phyloP scores from a whole-genome alignment of 1,140 invertebrate genomes.

The Cydia strobilella region DNA sequence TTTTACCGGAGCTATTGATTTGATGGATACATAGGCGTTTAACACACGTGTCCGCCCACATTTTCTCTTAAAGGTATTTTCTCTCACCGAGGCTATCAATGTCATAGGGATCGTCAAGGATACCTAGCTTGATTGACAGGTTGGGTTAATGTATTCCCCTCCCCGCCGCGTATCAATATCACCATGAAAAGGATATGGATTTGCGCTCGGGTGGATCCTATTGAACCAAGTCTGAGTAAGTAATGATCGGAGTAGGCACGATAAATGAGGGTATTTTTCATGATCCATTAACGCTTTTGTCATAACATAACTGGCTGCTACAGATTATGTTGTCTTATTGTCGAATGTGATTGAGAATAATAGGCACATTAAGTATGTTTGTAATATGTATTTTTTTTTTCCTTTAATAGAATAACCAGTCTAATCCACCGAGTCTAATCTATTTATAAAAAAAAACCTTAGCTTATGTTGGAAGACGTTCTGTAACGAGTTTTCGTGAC shows the following conservation, averaged over 20 bases:
- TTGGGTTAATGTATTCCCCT: conserved; percentile 49
- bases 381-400: neutral
- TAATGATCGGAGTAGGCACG: conserved; percentile 32
- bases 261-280: conserved; percentile 15
- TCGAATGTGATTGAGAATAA: neutral
- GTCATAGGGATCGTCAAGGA: conserved; percentile 52
- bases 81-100: conserved; percentile 52
- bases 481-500: no score
- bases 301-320: conserved; percentile 17
- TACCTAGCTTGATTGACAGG: conserved; percentile 56
- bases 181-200: conserved; percentile 48
- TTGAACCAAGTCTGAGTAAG: conserved; percentile 47
- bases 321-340: neutral
- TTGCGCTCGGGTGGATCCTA: conserved; percentile 44
- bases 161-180: conserved; percentile 39
- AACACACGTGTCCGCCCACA: conserved; percentile 24
- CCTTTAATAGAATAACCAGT: no score
- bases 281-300: conserved; percentile 10
- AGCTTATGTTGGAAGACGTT: no score
- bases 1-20: conserved; percentile 45
- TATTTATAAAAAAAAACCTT: no score
- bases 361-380: neutral
- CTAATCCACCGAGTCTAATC: no score
- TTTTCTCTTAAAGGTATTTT: conserved; percentile 38
- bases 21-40: conserved; percentile 10